Evolutionary conservation across 2,113 vertebrate genomes (phyloP).

Genomic region (Corythoichthys haematopterus): DNA sequence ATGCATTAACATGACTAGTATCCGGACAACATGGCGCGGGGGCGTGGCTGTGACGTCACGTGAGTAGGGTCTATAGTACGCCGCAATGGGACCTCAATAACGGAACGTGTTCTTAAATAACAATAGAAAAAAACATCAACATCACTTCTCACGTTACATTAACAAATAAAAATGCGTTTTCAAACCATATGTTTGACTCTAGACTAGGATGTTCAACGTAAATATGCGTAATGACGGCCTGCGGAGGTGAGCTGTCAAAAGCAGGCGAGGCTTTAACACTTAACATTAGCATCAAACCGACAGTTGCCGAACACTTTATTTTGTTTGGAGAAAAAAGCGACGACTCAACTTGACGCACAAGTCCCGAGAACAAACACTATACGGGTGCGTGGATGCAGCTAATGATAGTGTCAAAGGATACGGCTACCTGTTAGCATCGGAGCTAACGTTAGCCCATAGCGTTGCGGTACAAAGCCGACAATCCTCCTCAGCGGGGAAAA

Average conservation of each 20-base stretch:
- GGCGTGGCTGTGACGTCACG: too few species aligned
- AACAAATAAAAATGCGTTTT: background rate
- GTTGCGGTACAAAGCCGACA: slow-evolving; percentile 1
- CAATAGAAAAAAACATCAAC: background rate
- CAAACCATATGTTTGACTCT: background rate
- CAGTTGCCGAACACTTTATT: background rate
- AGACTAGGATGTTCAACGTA: background rate
- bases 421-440: slow-evolving; percentile 37
- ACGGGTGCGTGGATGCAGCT: background rate
- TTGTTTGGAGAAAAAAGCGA: background rate
- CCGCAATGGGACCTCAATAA: background rate
- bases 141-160: too few species aligned
- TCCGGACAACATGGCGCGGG: too few species aligned
- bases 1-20: too few species aligned
- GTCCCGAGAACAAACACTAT: too few species aligned
- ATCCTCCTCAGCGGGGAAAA: background rate
- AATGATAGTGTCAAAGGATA: slow-evolving; percentile 1
- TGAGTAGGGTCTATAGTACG: too few species aligned
- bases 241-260: slow-evolving; percentile 54
- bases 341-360: too few species aligned
- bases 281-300: slow-evolving; percentile 36
- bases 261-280: slow-evolving; percentile 45
- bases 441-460: slow-evolving; percentile 11
- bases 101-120: too few species aligned
- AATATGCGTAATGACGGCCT: slow-evolving; percentile 22